Evolutionary conservation across 2,888 invertebrate genomes (phyloP).

Genomic region (Ctenicera cuprea): DNA sequence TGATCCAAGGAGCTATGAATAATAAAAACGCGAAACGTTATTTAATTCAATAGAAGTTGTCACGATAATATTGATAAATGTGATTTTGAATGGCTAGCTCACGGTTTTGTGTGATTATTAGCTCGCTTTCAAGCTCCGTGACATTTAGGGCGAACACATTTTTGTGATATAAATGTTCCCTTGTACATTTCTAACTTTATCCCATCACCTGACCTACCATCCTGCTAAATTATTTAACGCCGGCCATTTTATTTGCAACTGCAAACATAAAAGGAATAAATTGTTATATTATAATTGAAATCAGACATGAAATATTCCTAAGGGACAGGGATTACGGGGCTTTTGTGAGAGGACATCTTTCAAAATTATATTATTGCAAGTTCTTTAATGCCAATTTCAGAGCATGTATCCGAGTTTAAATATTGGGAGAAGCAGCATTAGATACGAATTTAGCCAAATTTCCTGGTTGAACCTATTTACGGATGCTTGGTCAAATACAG

Average conservation of each 20-base stretch:
- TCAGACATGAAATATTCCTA: not conserved
- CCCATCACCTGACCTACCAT: constrained; percentile 13
- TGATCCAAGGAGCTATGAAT: constrained; percentile 60
- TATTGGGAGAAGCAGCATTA: too few relatives aligned
- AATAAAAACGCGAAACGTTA: constrained; percentile 60
- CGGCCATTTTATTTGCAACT: constrained; percentile 16
- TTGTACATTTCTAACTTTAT: constrained; percentile 18
- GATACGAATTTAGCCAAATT: too few relatives aligned
- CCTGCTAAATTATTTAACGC: constrained; percentile 6
- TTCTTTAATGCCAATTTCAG: too few relatives aligned
- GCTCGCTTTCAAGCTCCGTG: constrained; percentile 36
- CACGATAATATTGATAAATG: constrained; percentile 69
- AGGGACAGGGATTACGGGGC: too few relatives aligned
- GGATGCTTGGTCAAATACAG: too few relatives aligned
- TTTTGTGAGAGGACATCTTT: too few relatives aligned
- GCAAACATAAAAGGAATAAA: not conserved
- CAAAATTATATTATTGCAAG: too few relatives aligned
- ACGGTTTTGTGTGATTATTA: constrained; percentile 56
- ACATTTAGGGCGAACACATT: constrained; percentile 32
- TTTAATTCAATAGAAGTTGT: constrained; percentile 69
- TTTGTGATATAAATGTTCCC: constrained; percentile 35
- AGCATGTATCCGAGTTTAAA: too few relatives aligned
- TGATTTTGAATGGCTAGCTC: constrained; percentile 63
- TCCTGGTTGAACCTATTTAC: too few relatives aligned
- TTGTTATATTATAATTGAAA: not conserved